Percentiles rank a stretch among this genome's conserved stretches.
These are phyloP conservation scores for Pygoscelis antarcticus DNA, from an alignment of 2,113 vertebrate genomes.

Conservation along the genomic window DNA sequence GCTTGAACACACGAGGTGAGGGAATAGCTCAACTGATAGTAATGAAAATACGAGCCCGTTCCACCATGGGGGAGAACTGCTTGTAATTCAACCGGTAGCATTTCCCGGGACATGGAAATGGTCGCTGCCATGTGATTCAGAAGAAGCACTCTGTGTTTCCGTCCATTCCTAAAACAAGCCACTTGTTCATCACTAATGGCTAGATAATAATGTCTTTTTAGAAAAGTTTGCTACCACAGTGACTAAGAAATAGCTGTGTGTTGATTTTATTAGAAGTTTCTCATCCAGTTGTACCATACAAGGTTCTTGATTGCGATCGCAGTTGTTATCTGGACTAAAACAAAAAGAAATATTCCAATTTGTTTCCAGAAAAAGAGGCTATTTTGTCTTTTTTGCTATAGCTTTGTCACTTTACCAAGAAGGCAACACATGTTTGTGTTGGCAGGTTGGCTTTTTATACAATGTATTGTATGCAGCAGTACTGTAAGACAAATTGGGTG, in stretches of 20 bases:
- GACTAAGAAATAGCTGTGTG: background rate
- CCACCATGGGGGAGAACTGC: background rate
- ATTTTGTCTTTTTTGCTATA: background rate
- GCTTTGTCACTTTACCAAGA: conserved; percentile 44
- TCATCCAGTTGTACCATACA: background rate
- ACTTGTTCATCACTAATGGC: background rate
- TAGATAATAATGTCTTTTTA: background rate
- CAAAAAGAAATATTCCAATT: background rate
- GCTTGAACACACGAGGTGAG: background rate
- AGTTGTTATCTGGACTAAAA: background rate
- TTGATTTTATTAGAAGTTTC: background rate
- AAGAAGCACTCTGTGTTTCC: background rate
- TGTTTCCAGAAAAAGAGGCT: background rate
- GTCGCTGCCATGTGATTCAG: background rate
- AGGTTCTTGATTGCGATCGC: background rate
- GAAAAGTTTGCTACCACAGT: background rate
- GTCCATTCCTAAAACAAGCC: background rate
- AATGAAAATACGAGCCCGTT: background rate
- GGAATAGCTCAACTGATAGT: background rate
- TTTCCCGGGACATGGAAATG: background rate
- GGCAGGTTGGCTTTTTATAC: conserved; percentile 29
- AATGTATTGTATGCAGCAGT: background rate
- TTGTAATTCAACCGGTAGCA: background rate
- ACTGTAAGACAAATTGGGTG: background rate
- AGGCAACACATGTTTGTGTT: background rate